Percentiles rank a stretch among this genome's conserved stretches.
Evolutionary conservation across 1,140 invertebrate species (phyloP).

Genomic region (Rhyzopertha dominica): DNA sequence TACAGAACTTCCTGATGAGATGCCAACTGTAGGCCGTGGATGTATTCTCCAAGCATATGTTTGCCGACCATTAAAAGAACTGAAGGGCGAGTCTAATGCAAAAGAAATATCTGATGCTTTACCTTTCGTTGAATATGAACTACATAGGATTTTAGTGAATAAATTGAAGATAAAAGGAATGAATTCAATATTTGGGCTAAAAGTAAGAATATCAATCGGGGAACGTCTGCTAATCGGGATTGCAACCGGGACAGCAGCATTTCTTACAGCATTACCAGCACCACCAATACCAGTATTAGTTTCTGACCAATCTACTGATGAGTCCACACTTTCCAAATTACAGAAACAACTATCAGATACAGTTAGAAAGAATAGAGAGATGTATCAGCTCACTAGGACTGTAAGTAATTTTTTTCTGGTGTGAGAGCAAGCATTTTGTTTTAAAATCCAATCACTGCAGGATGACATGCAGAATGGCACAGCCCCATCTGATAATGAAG

Average conservation of each 20-base stretch:
- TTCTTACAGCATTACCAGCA: slow-evolving; percentile 68
- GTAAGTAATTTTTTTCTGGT: slow-evolving; percentile 31
- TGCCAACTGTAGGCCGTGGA: slow-evolving; percentile 69
- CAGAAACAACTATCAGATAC: slow-evolving; percentile 62
- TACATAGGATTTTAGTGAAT: slow-evolving; percentile 86
- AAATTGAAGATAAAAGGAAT: slow-evolving; percentile 90
- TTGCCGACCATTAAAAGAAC: slow-evolving; percentile 71
- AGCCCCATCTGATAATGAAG: slow-evolving; percentile 56
- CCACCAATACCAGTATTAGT: slow-evolving; percentile 62
- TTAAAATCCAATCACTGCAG: slow-evolving; percentile 26
- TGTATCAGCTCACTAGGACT: slow-evolving; percentile 57
- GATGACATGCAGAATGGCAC: slow-evolving; percentile 27
- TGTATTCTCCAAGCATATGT: slow-evolving; percentile 75
- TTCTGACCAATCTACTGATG: slow-evolving; percentile 58
- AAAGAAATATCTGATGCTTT: slow-evolving; percentile 90
- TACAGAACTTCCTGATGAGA: slow-evolving; percentile 72
- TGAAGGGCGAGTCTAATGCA: slow-evolving; percentile 80
- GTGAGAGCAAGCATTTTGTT: too few relatives aligned
- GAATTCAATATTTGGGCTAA: slow-evolving; percentile 86
- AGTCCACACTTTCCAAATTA: slow-evolving; percentile 58
- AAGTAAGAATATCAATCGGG: slow-evolving; percentile 79
- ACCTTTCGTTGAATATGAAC: slow-evolving; percentile 93
- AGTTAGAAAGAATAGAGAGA: slow-evolving; percentile 63
- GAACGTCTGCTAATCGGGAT: slow-evolving; percentile 82
- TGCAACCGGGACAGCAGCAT: slow-evolving; percentile 83